Conservation (phyloP, 2,888 invertebrate genomes). For the Cantharis lateralis region DNA sequence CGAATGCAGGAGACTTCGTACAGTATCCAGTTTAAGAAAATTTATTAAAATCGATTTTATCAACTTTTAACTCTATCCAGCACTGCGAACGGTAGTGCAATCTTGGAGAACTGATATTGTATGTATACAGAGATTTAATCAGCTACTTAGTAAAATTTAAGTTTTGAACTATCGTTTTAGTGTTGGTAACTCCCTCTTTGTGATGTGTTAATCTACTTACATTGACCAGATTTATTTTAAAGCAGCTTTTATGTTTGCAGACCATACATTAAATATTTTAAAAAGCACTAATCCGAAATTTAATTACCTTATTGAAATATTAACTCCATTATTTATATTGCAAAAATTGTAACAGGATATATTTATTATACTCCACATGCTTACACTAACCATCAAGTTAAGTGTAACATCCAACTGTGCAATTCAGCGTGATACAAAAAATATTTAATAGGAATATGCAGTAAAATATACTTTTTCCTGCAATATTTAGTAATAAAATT, state of each 20-base stretch:
- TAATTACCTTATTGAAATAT: background rate
- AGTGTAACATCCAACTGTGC: background rate
- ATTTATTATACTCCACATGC: background rate
- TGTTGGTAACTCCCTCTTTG: too few species aligned
- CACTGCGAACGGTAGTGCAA: background rate
- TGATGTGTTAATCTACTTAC: too few species aligned
- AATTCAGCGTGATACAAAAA: background rate
- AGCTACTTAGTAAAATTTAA: background rate
- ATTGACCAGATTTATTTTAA: too few species aligned
- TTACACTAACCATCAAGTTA: too few species aligned
- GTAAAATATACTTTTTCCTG: background rate
- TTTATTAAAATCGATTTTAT: background rate
- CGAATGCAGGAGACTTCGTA: too few species aligned
- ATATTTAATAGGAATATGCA: background rate
- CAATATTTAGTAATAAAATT: background rate
- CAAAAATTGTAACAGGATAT: background rate
- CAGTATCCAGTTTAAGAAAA: background rate
- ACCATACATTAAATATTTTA: background rate
- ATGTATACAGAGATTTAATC: background rate
- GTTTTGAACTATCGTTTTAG: too few species aligned
- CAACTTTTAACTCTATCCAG: background rate
- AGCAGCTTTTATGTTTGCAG: too few species aligned
- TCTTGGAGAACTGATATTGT: background rate
- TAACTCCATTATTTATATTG: background rate
- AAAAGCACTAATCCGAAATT: background rate